Evolutionary conservation across 2,888 invertebrate species (phyloP).

Genomic region (Capitulum mitella): DNA sequence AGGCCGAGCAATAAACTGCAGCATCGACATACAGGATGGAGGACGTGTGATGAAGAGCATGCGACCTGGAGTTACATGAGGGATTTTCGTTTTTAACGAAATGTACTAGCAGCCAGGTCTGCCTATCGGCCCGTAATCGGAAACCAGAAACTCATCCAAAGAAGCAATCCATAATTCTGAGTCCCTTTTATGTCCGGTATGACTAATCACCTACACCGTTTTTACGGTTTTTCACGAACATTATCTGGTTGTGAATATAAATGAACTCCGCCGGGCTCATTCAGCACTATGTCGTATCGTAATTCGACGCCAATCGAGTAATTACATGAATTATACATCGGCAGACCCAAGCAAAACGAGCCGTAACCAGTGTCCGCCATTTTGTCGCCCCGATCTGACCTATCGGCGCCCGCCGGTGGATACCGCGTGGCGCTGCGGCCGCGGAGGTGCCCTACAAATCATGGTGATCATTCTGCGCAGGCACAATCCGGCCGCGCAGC

Average conservation of each 20-base stretch:
- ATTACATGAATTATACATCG: not conserved
- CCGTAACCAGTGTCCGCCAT: not conserved
- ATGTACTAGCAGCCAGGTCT: too few species aligned
- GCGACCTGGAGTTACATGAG: too few species aligned
- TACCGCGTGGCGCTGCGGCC: too few species aligned
- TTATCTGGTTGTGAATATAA: not conserved
- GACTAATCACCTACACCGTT: not conserved
- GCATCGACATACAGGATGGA: too few species aligned
- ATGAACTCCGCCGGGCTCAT: not conserved
- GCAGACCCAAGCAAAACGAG: not conserved
- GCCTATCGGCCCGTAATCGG: not conserved
- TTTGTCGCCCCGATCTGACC: not conserved
- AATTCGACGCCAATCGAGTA: not conserved
- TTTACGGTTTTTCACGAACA: not conserved
- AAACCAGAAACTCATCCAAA: not conserved
- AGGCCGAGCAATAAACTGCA: too few species aligned
- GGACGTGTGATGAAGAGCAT: too few species aligned
- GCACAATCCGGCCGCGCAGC: too few species aligned
- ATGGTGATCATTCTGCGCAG: not conserved
- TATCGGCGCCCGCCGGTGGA: not conserved
- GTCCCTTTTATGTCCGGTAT: not conserved
- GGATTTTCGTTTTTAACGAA: too few species aligned
- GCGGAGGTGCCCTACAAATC: not conserved
- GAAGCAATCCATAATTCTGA: not conserved
- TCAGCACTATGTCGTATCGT: not conserved